Percentiles rank a stretch among this genome's conserved stretches.
These are phyloP conservation scores for Diarsia brunnea DNA, from an alignment of 2,888 invertebrate genomes.

Conservation along the genomic window DNA sequence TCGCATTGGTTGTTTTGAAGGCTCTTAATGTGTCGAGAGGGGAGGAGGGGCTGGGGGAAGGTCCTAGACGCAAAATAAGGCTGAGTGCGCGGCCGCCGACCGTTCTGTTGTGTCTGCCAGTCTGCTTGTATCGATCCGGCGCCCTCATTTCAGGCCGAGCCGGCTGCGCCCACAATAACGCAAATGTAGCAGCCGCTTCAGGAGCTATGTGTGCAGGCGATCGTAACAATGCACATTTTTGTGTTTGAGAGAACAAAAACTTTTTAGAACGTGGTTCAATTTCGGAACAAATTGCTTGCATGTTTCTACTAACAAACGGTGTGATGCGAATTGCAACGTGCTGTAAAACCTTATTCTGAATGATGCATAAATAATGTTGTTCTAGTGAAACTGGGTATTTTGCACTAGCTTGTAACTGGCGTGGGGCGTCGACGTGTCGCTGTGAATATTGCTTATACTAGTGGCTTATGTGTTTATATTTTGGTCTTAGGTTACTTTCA, in stretches of 20 bases:
- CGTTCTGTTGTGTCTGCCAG: slow-evolving; percentile 85
- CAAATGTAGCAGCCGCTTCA: slow-evolving; percentile 77
- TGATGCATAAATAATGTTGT: slow-evolving; percentile 52
- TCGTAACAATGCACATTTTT: slow-evolving; percentile 68
- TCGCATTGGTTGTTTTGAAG: slow-evolving; percentile 51
- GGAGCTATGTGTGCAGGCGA: slow-evolving; percentile 70
- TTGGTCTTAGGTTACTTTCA: slow-evolving; percentile 17
- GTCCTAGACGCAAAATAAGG: slow-evolving; percentile 59
- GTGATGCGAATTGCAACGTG: slow-evolving; percentile 40
- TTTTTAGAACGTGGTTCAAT: slow-evolving; percentile 60
- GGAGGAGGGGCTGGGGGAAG: slow-evolving; percentile 1
- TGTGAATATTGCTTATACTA: slow-evolving; percentile 39
- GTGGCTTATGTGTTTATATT: slow-evolving; percentile 27
- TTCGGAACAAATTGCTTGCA: slow-evolving; percentile 53
- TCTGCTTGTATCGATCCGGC: slow-evolving; percentile 90
- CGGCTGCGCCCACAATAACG: slow-evolving; percentile 82
- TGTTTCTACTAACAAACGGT: slow-evolving; percentile 51
- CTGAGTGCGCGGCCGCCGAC: slow-evolving; percentile 60
- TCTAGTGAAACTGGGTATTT: slow-evolving; percentile 47
- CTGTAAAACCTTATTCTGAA: slow-evolving; percentile 49
- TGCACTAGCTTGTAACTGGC: slow-evolving; percentile 40
- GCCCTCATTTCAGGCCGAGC: slow-evolving; percentile 87
- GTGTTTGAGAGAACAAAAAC: slow-evolving; percentile 58
- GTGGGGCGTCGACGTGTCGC: slow-evolving; percentile 51
- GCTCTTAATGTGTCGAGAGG: slow-evolving; percentile 33